Base-by-base conservation (phyloP, 1,140 invertebrate species). In the Papilio xuthus region DNA sequence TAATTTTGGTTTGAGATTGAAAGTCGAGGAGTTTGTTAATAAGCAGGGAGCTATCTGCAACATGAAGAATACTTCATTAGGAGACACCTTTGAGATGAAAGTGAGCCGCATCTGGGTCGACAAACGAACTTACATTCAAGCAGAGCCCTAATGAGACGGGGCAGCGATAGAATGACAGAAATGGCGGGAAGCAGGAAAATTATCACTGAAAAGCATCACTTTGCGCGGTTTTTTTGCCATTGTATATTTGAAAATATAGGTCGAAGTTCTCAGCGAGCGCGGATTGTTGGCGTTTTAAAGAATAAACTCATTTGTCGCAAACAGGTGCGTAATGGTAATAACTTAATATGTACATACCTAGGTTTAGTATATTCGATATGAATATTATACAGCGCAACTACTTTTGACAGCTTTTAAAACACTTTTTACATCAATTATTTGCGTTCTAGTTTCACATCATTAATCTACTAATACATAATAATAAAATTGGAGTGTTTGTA, bases 51-150 rank as follows among this genome's bases (percentile, higher is more conserved):
- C 26, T 60, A 60, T 28, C 60, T 69, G 44, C 41, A 72, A 63
- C 56, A 26, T 32, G 63, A 79, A 74, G 78, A 79, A 79, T 79
- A 79, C 70, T 79, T 79, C 78, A 67, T 79, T 79, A 79, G 15
- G 70, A 44, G 53, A 15, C 78, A 79, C 72, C 78, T 74, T 60
- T 79, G 78, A 70, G 74, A 56, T 50, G 73, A 76, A 63, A 74
- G 71, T 73, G 71, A 73, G 71, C 32, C 26, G 42, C 56, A 76
- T 76, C 42, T 75, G 78, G 71, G 72, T 79, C 78, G 78, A 63
- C 71, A 73, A 67, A 67, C 67, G 77, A 78, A 53, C 74, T 53
- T 79, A 73, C 73, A 72, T 79, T 73, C 70, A 72, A 60, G 78
- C 74, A 76, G 53, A 47, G 47, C 42, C 41, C 37, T 79, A 79